Percentiles rank a stretch among this genome's conserved stretches.
phyloP scores from a whole-genome alignment of 2,888 invertebrate genomes.

The Alviniconcha strummeri region DNA sequence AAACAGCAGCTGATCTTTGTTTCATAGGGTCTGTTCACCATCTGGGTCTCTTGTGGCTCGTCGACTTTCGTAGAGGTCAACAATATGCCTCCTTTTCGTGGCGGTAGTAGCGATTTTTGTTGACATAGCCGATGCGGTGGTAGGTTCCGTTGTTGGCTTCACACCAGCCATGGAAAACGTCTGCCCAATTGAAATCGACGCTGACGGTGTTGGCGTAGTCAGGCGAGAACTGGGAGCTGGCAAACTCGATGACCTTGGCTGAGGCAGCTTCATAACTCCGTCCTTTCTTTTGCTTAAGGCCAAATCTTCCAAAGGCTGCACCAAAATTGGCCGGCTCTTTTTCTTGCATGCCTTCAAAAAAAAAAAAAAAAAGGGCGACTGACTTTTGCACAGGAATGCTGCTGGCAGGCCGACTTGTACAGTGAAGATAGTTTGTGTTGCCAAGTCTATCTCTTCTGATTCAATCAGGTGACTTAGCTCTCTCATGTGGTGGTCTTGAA shows the following conservation, averaged over 20 bases:
- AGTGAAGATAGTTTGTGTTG: not conserved
- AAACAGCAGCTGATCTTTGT: not conserved
- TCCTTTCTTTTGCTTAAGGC: constrained; percentile 1
- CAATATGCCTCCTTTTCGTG: not conserved
- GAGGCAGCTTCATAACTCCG: not conserved
- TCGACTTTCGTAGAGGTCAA: not conserved
- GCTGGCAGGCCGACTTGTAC: constrained; percentile 5
- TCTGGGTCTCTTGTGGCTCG: not conserved
- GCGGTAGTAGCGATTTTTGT: not conserved
- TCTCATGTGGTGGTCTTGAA: too few relatives aligned
- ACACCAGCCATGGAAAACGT: not conserved
- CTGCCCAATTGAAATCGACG: too few relatives aligned
- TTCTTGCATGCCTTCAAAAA: constrained; percentile 6
- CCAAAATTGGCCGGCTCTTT: not conserved
- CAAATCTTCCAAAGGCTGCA: not conserved
- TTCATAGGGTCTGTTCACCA: not conserved
- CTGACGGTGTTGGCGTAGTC: too few relatives aligned
- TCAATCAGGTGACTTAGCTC: too few relatives aligned
- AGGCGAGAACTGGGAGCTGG: not conserved
- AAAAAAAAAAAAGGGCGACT: not conserved
- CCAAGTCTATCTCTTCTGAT: too few relatives aligned
- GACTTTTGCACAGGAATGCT: not conserved
- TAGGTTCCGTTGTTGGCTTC: not conserved
- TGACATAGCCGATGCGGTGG: constrained; percentile 1
- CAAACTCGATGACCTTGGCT: constrained; percentile 2